These are phyloP conservation scores for Hydriomena furcata DNA, from an alignment of 2,888 invertebrate species.

Conservation along the genomic window DNA sequence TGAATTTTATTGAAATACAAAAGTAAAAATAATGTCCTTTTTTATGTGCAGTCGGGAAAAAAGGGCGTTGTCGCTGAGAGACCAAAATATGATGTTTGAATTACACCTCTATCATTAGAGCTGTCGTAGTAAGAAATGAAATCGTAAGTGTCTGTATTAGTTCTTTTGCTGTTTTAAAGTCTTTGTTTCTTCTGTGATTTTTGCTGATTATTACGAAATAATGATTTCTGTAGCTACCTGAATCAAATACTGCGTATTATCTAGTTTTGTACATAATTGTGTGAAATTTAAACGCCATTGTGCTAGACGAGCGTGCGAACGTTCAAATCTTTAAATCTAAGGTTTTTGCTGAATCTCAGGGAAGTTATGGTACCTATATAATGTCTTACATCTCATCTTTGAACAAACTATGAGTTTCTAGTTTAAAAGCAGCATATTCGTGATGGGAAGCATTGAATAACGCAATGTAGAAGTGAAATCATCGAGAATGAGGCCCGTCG, in stretches of 20 bases:
- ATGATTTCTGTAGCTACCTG: background rate
- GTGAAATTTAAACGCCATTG: slow-evolving; percentile 49
- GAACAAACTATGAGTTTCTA: slow-evolving; percentile 4
- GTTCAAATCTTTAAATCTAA: slow-evolving; percentile 40
- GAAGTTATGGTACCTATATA: slow-evolving; percentile 40
- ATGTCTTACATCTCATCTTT: slow-evolving; percentile 8
- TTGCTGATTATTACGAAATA: slow-evolving; percentile 1
- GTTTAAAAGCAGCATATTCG: slow-evolving; percentile 42
- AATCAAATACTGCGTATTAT: slow-evolving; percentile 23
- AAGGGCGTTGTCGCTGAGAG: too few species aligned
- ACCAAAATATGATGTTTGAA: too few species aligned
- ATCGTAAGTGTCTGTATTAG: too few species aligned
- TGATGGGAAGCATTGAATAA: slow-evolving; percentile 54
- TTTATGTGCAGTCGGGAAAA: too few species aligned
- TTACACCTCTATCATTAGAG: too few species aligned
- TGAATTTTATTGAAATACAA: too few species aligned
- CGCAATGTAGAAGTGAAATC: slow-evolving; percentile 71
- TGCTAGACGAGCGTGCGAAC: slow-evolving; percentile 48
- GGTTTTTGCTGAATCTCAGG: slow-evolving; percentile 42
- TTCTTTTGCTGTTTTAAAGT: background rate
- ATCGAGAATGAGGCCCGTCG: slow-evolving; percentile 57
- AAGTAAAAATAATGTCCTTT: too few species aligned
- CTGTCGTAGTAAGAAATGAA: too few species aligned
- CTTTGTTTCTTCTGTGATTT: background rate
- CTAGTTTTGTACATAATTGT: slow-evolving; percentile 48